Conservation (phyloP, 2,113 vertebrate genomes). For the Poeciliopsis prolifica region DNA sequence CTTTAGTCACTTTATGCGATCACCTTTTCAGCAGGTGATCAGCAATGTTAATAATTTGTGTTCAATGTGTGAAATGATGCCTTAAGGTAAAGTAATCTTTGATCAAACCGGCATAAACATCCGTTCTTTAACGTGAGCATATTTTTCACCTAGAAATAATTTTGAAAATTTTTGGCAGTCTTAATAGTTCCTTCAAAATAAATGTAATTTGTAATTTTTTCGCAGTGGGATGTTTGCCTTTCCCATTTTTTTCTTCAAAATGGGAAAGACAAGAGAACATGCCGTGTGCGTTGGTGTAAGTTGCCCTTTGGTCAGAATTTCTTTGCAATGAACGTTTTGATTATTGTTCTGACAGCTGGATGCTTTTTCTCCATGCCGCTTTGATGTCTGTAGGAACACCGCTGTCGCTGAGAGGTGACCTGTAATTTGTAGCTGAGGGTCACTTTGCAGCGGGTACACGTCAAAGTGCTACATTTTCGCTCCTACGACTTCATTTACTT, state of each 20-base stretch:
- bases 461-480: not conserved
- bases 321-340: not conserved
- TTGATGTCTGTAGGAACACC: not conserved
- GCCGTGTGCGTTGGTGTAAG: not conserved
- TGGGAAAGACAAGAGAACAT: not conserved
- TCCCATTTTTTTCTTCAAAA: not conserved
- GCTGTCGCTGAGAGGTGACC: not conserved
- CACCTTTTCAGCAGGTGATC: too few relatives aligned
- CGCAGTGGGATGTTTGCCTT: too few relatives aligned
- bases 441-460: not conserved
- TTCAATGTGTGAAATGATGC: too few relatives aligned
- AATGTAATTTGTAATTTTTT: too few relatives aligned
- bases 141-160: not conserved
- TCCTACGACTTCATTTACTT: not conserved
- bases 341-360: not conserved
- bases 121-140: not conserved
- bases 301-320: not conserved
- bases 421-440: not conserved
- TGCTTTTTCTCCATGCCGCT: not conserved
- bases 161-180: not conserved
- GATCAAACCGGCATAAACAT: not conserved
- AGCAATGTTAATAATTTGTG: too few relatives aligned
- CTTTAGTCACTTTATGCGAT: not conserved
- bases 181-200: not conserved
- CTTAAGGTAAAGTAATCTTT: too few relatives aligned